These are phyloP conservation scores for Microcebus lehilahytsara DNA, from an alignment of 2,113 vertebrate genomes.

Conservation along the genomic window DNA sequence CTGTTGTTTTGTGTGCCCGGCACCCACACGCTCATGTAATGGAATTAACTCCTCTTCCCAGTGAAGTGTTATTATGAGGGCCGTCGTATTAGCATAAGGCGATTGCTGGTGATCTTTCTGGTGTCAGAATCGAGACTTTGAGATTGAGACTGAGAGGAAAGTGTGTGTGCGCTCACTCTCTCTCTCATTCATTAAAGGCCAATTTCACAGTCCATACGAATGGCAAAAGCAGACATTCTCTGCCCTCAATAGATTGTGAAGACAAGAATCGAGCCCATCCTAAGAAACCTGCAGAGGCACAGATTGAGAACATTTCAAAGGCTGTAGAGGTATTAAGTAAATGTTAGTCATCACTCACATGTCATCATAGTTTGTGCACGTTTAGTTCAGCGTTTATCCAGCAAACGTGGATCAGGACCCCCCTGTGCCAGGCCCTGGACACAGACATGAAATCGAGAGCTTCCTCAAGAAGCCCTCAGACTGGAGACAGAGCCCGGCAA, in stretches of 20 bases:
- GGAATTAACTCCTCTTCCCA: neutral
- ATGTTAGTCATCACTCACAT: neutral
- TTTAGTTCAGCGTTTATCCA: neutral
- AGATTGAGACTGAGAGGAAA: neutral
- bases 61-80: neutral
- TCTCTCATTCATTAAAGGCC: neutral
- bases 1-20: slow-evolving; percentile 6
- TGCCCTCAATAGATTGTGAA: neutral
- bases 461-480: neutral
- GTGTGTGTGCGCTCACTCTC: neutral
- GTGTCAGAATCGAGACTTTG: neutral
- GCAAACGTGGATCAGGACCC: neutral
- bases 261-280: neutral
- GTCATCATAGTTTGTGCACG: too few species aligned
- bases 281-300: neutral
- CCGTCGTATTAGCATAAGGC: neutral
- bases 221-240: neutral
- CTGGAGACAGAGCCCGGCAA: neutral
- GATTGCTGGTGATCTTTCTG: neutral
- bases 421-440: neutral
- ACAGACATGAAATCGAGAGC: neutral
- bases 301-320: neutral
- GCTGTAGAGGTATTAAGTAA: neutral
- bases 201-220: neutral
- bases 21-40: neutral